Evolutionary conservation across 1,140 invertebrate genomes (phyloP), one percentile per base, ranked within the genome.

Genomic region (Tetragnatha versicolor): DNA sequence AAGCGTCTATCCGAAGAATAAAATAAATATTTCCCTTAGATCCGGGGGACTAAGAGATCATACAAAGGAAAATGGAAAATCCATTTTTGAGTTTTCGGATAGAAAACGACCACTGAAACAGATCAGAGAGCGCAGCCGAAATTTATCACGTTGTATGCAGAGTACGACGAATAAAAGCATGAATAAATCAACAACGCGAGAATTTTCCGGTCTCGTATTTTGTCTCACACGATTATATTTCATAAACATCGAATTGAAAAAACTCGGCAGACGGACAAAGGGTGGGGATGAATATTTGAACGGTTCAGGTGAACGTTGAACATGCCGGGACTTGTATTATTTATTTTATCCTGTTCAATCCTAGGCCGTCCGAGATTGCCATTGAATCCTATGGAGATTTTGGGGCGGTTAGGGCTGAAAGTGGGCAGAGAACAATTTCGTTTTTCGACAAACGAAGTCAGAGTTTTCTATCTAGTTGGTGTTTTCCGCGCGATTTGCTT

Each of bases 201-300:
- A 53, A 53, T 3, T 6, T 10, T 17, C 60, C 6, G 33, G 60
- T 20, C 22, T 37, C 35, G 14, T 63, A 42, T 63, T n/a, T 63
- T 63, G 60, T 63, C 60, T 31, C 60, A 63, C 60, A 33, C 60
- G 60, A 63, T 63, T 63, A 63, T 63, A 63, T 63, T 63, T 63
- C 60, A 63, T 63, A 63, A 63, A 63, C 60, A 63, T 39, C 6
- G 60, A 39, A 63, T 63, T 63, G 60, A 42, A 63, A 42, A 42
- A 35, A 39, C 42, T 63, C n/a, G n/a, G n/a, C n/a, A n/a, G 35
- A 20, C 20, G 33, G 35, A 63, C 29, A 63, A 35, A 63, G 60
- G 27, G 33, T n/a, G 22, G 60, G 35, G 25, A 63, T 63, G 60
- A 42, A 63, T 63, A 63, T 63, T 63, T 63, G 60, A 63, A 63